A percentile compares a stretch with the other conserved stretches of the same genome.
These are phyloP conservation scores for Drosophila quadrilineata DNA, from an alignment of 1,140 invertebrate species.

Conservation along the genomic window DNA sequence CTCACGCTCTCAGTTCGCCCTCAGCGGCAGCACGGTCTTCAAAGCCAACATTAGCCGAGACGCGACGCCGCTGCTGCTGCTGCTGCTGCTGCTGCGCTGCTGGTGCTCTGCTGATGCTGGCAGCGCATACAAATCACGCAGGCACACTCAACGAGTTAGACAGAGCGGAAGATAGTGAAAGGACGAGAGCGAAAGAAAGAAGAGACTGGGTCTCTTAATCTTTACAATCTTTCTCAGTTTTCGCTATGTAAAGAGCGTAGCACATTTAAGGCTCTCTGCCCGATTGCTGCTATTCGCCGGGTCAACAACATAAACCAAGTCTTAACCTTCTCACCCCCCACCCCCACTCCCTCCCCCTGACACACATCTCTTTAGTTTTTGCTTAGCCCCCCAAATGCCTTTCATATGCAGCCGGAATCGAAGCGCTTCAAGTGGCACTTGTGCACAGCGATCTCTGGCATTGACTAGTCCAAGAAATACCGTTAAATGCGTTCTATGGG, in stretches of 20 bases:
- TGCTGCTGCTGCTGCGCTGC: too few species aligned
- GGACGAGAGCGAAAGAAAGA: slow-evolving; percentile 10
- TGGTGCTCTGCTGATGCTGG: slow-evolving; percentile 52
- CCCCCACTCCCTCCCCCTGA: background rate
- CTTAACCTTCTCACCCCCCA: slow-evolving; percentile 1
- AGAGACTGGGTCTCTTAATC: slow-evolving; percentile 58
- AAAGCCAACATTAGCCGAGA: slow-evolving; percentile 27
- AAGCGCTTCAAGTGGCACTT: slow-evolving; percentile 60
- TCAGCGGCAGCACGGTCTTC: too few species aligned
- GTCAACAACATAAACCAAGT: slow-evolving; percentile 58
- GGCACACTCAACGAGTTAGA: slow-evolving; percentile 2
- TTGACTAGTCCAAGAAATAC: slow-evolving; percentile 37
- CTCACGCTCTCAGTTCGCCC: too few species aligned
- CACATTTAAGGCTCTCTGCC: slow-evolving; percentile 51
- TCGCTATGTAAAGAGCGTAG: slow-evolving; percentile 67
- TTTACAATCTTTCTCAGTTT: slow-evolving; percentile 73
- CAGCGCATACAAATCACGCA: slow-evolving; percentile 70
- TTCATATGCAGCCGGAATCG: slow-evolving; percentile 52
- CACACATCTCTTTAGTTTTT: too few species aligned
- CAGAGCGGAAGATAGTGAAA: slow-evolving; percentile 10
- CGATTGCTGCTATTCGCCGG: slow-evolving; percentile 24
- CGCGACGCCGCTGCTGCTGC: slow-evolving; percentile 44
- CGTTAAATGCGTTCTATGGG: slow-evolving; percentile 2
- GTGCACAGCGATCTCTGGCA: slow-evolving; percentile 50
- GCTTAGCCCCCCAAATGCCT: slow-evolving; percentile 28